phyloP scores from a whole-genome alignment of 2,797 vertebrate genomes.

The Muscicapa comitata region DNA sequence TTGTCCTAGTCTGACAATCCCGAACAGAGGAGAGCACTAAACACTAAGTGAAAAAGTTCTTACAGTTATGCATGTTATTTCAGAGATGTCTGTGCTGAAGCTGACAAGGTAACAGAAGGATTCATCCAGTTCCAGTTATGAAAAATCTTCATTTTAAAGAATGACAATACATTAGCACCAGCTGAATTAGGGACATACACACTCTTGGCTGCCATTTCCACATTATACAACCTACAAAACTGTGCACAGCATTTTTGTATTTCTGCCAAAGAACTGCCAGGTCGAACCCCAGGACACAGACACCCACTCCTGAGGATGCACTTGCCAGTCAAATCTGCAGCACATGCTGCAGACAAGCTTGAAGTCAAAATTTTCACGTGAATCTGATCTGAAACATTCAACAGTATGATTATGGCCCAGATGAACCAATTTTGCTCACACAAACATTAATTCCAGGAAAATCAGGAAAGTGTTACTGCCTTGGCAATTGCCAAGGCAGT shows the following conservation, averaged over 20 bases:
- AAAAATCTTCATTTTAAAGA: neutral
- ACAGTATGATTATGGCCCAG: neutral
- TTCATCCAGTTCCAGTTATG: neutral
- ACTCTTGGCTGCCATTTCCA: neutral
- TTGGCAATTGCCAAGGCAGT: too few species aligned
- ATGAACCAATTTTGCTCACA: neutral
- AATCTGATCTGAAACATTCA: neutral
- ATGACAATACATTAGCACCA: neutral
- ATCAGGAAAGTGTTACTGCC: neutral
- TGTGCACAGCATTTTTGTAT: rapidly evolving
- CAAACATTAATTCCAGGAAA: neutral
- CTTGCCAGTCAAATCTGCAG: neutral
- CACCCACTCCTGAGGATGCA: rapidly evolving
- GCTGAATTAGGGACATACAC: neutral
- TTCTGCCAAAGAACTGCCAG: neutral
- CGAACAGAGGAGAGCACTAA: neutral
- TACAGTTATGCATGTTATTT: neutral
- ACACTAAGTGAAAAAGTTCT: neutral
- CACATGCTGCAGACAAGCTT: neutral
- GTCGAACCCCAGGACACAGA: neutral
- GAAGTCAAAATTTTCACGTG: neutral
- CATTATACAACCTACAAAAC: neutral
- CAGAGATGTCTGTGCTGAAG: neutral
- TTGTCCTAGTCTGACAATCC: neutral
- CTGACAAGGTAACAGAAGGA: neutral